Base-by-base conservation (phyloP, 2,888 invertebrate species). In the Stenotaenia linearis region DNA sequence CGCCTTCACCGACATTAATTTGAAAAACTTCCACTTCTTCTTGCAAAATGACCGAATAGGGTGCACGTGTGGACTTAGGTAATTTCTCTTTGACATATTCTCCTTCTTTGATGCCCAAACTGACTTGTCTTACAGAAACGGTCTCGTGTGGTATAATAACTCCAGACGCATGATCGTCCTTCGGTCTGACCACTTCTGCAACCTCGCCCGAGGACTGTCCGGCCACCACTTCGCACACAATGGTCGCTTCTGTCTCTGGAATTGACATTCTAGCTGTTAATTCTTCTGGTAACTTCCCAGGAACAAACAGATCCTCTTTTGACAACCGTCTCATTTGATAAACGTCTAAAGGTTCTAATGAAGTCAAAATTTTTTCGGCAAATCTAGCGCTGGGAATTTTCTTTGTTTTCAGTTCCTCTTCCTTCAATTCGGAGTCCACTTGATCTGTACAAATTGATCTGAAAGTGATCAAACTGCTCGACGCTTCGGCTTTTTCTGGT, bases 161-260 rank as follows among this genome's bases (percentile, higher is more conserved):
- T 78, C 81, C 74, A 15, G 18, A 35, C 7, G 75, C 75, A 25
- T 75, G 74, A 23, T 79, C 79, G 23, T 28, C 28, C 37, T 75
- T 79, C 10, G 79, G 79, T 37, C n/a, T 30, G 3, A 28, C 23
- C 1, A 7, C 32, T 4, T 75, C 30, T n/a, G 32, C 12, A 0
- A 79, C 28, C 10, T 69, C 75, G 3, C 23, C 21, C 7, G 79
- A 45, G 4, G 79, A 25, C 15, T 25, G 23, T 12, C 75, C 79
- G 10, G 90, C 86, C 83, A 91, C 91, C 3, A 90, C 89, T 30
- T 90, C 87, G 78, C 88, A 90, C 76, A 91, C 89, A 32, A 89
- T 87, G 37, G 94, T 82, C 82, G 90, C 88, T 84, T 91, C 88
- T 23, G 85, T 84, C 75, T 89, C 82, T 50, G 87, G 84, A n/a